Percentiles rank a stretch among this genome's conserved stretches.
These are phyloP conservation scores for Chunga burmeisteri DNA, from an alignment of 2,113 vertebrate species.

Conservation along the genomic window DNA sequence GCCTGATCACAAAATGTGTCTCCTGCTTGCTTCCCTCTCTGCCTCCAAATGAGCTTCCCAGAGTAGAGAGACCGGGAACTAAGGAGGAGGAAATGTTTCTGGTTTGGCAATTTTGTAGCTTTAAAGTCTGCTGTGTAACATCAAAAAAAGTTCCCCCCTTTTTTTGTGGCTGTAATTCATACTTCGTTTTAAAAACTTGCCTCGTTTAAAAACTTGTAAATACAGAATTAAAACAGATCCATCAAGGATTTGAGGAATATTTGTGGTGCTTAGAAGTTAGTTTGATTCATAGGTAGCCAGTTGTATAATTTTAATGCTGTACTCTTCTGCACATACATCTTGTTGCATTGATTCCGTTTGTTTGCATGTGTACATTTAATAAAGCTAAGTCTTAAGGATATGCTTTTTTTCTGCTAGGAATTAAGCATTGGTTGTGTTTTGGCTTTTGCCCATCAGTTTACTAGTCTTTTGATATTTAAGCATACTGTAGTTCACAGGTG, in stretches of 20 bases:
- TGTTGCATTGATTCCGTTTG: neutral
- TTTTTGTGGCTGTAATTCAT: neutral
- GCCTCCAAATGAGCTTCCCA: neutral
- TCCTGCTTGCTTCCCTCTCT: neutral
- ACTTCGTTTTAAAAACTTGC: neutral
- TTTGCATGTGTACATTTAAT: neutral
- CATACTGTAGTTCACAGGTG: neutral
- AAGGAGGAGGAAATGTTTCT: neutral
- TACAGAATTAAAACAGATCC: neutral
- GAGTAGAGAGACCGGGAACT: accelerated
- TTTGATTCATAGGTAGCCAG: neutral
- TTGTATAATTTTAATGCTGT: neutral
- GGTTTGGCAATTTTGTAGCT: neutral
- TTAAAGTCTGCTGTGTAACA: neutral
- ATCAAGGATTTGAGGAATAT: neutral
- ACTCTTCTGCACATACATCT: neutral
- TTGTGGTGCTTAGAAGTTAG: neutral
- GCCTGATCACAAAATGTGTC: neutral
- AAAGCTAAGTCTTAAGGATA: neutral
- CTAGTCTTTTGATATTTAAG: neutral
- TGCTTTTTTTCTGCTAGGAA: neutral
- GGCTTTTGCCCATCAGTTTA: neutral
- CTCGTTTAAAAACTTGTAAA: neutral
- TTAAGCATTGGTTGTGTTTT: neutral
- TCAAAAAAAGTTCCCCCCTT: neutral